phyloP scores from a whole-genome alignment of 2,113 vertebrate genomes.

The Bostrychus sinensis region DNA sequence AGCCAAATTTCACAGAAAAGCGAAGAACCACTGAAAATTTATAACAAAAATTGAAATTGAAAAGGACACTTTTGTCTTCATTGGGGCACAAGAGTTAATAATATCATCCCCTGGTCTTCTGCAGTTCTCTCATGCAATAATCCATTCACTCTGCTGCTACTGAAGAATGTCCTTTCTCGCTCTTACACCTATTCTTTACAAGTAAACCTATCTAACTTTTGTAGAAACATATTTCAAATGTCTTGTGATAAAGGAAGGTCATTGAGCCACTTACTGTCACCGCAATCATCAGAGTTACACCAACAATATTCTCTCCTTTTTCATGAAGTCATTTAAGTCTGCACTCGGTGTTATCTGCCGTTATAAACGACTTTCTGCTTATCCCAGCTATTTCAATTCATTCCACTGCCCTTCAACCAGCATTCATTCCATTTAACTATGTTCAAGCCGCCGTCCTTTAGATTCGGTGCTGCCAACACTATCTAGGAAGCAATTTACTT shows the following conservation, averaged over 20 bases:
- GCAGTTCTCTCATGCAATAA: too few species aligned
- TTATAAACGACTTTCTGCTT: slow-evolving; percentile 28
- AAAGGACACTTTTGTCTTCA: too few species aligned
- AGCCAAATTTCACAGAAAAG: too few species aligned
- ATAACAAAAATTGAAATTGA: too few species aligned
- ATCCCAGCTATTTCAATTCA: slow-evolving; percentile 32
- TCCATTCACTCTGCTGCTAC: too few species aligned
- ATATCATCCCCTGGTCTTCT: too few species aligned
- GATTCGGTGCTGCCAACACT: slow-evolving; percentile 37
- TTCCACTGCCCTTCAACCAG: slow-evolving; percentile 51
- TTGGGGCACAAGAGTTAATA: too few species aligned
- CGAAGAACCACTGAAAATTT: too few species aligned
- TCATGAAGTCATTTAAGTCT: slow-evolving; percentile 52
- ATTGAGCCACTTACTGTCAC: slow-evolving; percentile 13
- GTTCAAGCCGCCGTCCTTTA: slow-evolving; percentile 22
- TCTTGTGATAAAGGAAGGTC: slow-evolving; percentile 16
- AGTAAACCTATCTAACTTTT: too few species aligned
- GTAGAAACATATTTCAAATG: slow-evolving; percentile 7
- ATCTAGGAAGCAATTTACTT: slow-evolving; percentile 75
- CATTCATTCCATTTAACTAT: slow-evolving; percentile 56
- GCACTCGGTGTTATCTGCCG: slow-evolving; percentile 18
- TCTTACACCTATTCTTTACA: too few species aligned
- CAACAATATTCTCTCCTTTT: slow-evolving; percentile 35
- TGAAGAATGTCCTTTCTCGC: too few species aligned
- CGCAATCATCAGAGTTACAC: slow-evolving; percentile 21